A percentile compares a stretch with the other conserved stretches of the same genome.
phyloP scores from a whole-genome alignment of 2,888 invertebrate genomes.

The Actias luna region DNA sequence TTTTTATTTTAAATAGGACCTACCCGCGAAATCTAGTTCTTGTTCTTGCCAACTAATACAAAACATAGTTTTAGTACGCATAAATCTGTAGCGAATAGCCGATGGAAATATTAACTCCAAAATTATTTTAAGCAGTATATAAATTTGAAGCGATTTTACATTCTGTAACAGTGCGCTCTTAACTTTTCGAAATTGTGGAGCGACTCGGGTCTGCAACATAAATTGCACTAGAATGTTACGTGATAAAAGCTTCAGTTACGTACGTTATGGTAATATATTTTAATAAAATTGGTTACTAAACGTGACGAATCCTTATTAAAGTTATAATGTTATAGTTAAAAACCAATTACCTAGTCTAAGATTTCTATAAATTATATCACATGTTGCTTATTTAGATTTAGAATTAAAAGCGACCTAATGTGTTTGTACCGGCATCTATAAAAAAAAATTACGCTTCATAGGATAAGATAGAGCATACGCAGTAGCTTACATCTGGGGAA shows the following conservation, averaged over 20 bases:
- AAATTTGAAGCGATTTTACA: constrained; percentile 8
- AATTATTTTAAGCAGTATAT: neutral
- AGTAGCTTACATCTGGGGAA: too few relatives aligned
- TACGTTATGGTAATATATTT: neutral
- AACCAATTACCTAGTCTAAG: too few relatives aligned
- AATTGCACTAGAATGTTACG: neutral
- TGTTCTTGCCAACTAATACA: neutral
- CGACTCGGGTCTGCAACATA: neutral
- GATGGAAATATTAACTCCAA: constrained; percentile 2
- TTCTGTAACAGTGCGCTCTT: constrained; percentile 9
- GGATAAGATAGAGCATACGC: too few relatives aligned
- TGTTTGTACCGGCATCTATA: too few relatives aligned
- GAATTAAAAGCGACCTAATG: too few relatives aligned
- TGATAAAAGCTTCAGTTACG: constrained; percentile 6
- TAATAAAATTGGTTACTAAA: neutral
- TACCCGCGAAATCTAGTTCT: neutral
- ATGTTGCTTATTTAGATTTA: too few relatives aligned
- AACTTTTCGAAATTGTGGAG: constrained; percentile 7
- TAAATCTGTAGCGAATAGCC: neutral
- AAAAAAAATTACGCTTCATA: too few relatives aligned
- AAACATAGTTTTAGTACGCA: neutral
- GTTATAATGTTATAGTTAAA: too few relatives aligned
- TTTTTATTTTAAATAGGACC: neutral
- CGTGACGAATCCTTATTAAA: too few relatives aligned
- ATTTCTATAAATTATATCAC: too few relatives aligned